Evolutionary conservation across 1,140 invertebrate species (phyloP), one percentile per base, ranked within the genome.

Genomic region (Meloidogyne floridensis): DNA sequence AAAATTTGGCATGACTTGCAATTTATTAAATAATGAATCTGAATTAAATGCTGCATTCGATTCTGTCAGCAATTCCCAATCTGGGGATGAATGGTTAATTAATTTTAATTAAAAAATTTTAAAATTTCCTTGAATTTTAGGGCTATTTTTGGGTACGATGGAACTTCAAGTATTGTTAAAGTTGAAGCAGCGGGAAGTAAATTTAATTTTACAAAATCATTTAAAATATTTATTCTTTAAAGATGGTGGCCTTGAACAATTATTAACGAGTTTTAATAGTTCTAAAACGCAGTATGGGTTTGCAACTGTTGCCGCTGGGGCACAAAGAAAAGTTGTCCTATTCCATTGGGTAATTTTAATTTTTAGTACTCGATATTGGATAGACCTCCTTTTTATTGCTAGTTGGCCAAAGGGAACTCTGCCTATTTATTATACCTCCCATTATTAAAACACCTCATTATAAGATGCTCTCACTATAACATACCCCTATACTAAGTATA

Each of bases 131-230:
- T 47, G 47, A 47, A 75, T 81, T 89, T 81, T 72, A 87, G 86
- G 86, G 72, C 65, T 20, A 87, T 87, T 74, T 87, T 89, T 59
- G 86, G 88, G 51, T 87, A 87, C 56, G 86, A 87, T 65, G 87
- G 80, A 20, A 72, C 72, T 47, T 87, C 87, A 18, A 89, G 87
- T 80, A 88, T 87, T 56, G 32, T 87, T 8, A 81, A 85, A 74
- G 32, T 89, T 20, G 86, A 84, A 18, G 80, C 73, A 15, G 75
- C 4, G 15, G 86, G 86, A 89, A 77, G 85, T 86, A 89, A 78
- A 32, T 80, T 78, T 32, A 10, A 54, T 53, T 47, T 20, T 78
- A 4, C 2, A 20, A 32, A 42, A 65, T 81, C 20, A 32, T 20
- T n/a, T n/a, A 82, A 71, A 65, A 65, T 15, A 43, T 84, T n/a